Conservation (phyloP, 2,888 invertebrate species). For the Epistrophella euchroma region DNA sequence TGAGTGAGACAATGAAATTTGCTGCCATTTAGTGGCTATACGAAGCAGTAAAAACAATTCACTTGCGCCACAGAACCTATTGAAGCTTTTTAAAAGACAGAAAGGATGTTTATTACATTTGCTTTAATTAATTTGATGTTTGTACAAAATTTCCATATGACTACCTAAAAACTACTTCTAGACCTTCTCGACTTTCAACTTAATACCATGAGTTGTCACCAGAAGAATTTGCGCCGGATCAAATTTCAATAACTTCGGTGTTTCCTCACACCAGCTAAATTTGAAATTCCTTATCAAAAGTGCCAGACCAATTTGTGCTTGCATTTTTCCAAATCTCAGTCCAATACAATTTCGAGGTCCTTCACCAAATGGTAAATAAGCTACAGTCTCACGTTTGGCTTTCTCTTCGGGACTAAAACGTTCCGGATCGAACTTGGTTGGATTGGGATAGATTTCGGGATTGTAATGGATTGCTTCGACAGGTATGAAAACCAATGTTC, state of each 20-base stretch:
- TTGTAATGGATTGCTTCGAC: constrained; percentile 83
- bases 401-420: constrained; percentile 81
- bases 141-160: too few species aligned
- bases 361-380: constrained; percentile 82
- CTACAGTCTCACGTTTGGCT: constrained; percentile 77
- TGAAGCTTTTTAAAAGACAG: too few species aligned
- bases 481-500: constrained; percentile 80
- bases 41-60: too few species aligned
- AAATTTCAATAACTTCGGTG: constrained; percentile 21
- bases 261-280: constrained; percentile 76
- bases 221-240: neutral
- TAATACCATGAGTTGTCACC: too few species aligned
- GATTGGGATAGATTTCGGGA: constrained; percentile 83
- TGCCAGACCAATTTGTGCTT: constrained; percentile 79
- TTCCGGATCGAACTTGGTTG: constrained; percentile 83
- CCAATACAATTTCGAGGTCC: constrained; percentile 81
- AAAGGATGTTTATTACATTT: too few species aligned
- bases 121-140: too few species aligned
- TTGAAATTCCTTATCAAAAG: constrained; percentile 77
- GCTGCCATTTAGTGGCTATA: too few species aligned
- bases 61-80: too few species aligned
- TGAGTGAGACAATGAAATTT: too few species aligned
- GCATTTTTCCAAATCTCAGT: constrained; percentile 80
- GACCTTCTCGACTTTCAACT: too few species aligned
- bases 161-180: too few species aligned